A percentile compares a stretch with the other conserved stretches of the same genome.
Conservation (phyloP, 2,113 vertebrate genomes). For the Sakesphorus luctuosus region DNA sequence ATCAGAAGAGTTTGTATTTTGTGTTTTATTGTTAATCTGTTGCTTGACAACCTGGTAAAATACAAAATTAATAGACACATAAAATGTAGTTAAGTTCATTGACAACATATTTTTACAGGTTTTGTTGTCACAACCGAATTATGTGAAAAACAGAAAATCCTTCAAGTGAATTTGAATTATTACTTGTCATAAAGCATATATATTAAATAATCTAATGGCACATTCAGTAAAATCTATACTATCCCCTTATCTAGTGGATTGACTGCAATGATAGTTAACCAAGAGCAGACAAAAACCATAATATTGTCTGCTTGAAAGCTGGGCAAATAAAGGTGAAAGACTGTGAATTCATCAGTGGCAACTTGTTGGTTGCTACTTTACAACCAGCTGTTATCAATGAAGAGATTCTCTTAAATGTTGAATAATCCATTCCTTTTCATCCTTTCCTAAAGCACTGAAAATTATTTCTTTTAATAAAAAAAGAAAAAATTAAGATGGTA, state of each 20-base stretch:
- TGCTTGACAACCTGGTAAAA: conserved; percentile 36
- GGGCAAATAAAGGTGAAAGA: background rate
- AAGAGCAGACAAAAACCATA: background rate
- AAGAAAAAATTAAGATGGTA: background rate
- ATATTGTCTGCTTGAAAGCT: background rate
- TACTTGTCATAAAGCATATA: background rate
- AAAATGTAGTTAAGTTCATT: background rate
- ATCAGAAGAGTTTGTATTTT: background rate
- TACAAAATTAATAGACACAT: background rate
- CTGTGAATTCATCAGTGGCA: background rate
- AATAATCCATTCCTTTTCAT: conserved; percentile 48
- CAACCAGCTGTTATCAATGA: conserved; percentile 17
- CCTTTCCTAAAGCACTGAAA: conserved; percentile 45
- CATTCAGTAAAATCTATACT: background rate
- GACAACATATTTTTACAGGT: background rate
- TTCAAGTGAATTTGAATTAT: background rate
- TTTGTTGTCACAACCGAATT: conserved; percentile 12
- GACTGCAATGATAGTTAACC: background rate
- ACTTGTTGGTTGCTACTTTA: conserved; percentile 17
- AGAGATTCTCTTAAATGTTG: conserved; percentile 22
- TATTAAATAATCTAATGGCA: background rate
- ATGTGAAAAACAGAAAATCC: background rate
- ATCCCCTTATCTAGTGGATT: background rate
- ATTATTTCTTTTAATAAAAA: conserved; percentile 59
- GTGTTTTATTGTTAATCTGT: background rate